These are phyloP conservation scores for Pluvialis apricaria DNA, from an alignment of 2,113 vertebrate genomes.

Conservation along the genomic window DNA sequence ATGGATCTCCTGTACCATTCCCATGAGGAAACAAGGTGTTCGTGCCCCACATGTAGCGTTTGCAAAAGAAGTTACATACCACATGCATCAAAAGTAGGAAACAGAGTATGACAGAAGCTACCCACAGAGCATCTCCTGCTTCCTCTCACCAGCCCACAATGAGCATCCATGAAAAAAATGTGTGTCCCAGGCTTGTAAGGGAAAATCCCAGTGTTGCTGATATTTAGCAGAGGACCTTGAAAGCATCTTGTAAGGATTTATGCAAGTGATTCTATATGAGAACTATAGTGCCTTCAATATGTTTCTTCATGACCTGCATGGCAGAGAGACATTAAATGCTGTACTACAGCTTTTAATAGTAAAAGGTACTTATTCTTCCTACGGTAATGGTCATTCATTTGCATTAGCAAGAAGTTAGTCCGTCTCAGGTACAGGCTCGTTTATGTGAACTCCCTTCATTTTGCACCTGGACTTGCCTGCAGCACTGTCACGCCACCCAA, in stretches of 20 bases:
- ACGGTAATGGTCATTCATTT: neutral
- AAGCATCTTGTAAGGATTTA: neutral
- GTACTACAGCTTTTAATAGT: neutral
- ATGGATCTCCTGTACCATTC: neutral
- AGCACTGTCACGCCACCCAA: neutral
- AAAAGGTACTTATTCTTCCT: neutral
- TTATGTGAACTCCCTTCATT: neutral
- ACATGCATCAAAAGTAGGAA: neutral
- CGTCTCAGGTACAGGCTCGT: neutral
- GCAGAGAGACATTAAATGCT: neutral
- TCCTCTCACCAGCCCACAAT: neutral
- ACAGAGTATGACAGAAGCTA: neutral
- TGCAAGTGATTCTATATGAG: neutral
- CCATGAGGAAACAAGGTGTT: neutral
- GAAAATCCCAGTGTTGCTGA: neutral
- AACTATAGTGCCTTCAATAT: neutral
- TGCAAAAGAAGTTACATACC: neutral
- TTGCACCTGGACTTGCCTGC: neutral
- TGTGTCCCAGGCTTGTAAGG: neutral
- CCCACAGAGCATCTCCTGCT: neutral
- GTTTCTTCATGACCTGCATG: neutral
- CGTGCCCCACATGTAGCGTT: neutral
- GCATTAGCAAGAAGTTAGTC: neutral
- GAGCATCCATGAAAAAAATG: neutral
- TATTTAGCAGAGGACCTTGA: neutral